These are phyloP conservation scores for Sebastes kiyomatsui DNA, from an alignment of 2,797 vertebrate genomes.

Conservation along the genomic window DNA sequence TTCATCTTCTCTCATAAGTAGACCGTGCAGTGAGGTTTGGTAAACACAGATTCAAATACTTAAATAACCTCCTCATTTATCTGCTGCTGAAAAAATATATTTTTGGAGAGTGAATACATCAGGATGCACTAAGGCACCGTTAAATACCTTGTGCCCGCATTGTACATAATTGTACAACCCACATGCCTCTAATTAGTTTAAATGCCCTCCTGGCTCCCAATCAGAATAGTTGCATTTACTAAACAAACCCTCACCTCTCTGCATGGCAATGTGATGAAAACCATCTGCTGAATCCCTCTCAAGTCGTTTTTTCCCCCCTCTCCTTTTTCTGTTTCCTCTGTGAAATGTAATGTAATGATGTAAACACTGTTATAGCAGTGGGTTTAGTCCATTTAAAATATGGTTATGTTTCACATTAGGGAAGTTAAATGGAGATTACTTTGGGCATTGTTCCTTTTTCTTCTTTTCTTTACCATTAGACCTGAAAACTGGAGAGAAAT, in stretches of 20 bases:
- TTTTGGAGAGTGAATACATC: background rate
- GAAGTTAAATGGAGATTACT: background rate
- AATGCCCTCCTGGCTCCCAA: conserved; percentile 46
- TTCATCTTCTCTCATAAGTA: background rate
- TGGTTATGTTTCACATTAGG: background rate
- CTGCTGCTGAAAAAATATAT: background rate
- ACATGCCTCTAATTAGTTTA: conserved; percentile 54
- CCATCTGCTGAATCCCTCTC: conserved; percentile 24
- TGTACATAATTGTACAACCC: conserved; percentile 43
- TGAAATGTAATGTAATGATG: conserved; percentile 6
- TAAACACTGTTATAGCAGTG: background rate
- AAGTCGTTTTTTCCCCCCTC: background rate
- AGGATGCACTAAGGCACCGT: background rate
- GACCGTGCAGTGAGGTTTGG: background rate
- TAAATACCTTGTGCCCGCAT: conserved; percentile 32
- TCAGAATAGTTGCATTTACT: conserved; percentile 42
- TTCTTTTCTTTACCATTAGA: background rate
- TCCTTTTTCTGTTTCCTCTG: background rate
- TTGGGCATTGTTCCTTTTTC: background rate
- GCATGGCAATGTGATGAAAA: conserved; percentile 6
- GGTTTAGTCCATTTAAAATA: background rate
- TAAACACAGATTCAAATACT: background rate
- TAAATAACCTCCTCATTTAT: background rate
- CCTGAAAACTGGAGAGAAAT: background rate
- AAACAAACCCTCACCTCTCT: conserved; percentile 39